Evolutionary conservation across 2,113 vertebrate species (phyloP), one percentile per base, ranked within the genome.

Genomic region (Vimba vimba): DNA sequence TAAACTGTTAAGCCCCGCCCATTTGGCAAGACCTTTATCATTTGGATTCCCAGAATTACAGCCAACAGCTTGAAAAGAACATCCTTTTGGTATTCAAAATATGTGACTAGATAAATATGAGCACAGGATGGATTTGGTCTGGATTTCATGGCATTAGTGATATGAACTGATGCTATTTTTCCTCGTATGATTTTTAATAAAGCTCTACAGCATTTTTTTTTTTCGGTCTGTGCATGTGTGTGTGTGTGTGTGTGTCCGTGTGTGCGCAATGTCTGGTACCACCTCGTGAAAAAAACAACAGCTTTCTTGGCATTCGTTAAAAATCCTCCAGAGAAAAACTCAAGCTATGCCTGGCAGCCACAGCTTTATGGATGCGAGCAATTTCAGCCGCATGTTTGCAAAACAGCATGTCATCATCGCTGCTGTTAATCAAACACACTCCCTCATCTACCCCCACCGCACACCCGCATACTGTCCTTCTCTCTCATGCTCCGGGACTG

Each of bases 341-440:
- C 82, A 57, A 79, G 82, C 73, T 60, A 84, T 86, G 85, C 84
- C 87, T 88, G 89, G 87, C 87, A 81, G 87, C 82, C 79, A 82
- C 52, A 23, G 76, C 86, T 89, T 86, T 86, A 89, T 85, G 85
- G 77, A 89, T 86, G 89, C 82, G 33, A 86, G 89, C 85, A 82
- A 87, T 90, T 88, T 90, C 89, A 88, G 84, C 85, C 45, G 66
- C 36, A 73, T 76, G 68, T 85, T 77, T 77, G 59, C 86, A 50
- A 83, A 71, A 75, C 83, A 64, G 55, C 68, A 82, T 78, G 62
- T 83, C 81, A 57, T 62, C 52, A 64, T 64, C 64, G 69, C 75
- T 84, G 64, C 87, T 90, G 85, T 87, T 81, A 80, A 86, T 89
- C 84, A 86, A 86, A 86, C 62, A 79, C 36, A 75, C 85, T 84